Conservation (phyloP, 2,888 invertebrate genomes). For the Unio delphinus region DNA sequence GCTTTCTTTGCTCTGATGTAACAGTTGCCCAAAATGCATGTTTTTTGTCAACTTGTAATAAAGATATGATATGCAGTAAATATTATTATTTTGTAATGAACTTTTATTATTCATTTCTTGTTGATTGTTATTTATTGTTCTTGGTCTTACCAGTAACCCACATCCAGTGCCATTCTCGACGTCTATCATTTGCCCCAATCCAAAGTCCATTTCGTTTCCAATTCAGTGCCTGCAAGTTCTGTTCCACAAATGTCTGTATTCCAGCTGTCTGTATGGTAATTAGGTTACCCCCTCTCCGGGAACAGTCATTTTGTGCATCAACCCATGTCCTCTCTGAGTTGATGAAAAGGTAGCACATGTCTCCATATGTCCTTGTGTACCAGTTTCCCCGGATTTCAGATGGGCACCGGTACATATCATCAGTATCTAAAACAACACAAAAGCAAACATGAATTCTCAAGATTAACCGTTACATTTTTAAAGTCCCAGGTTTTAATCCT, state of each 20-base stretch:
- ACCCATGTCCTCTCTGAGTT: conserved; percentile 46
- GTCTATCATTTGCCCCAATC: conserved; percentile 62
- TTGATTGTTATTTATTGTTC: too few relatives aligned
- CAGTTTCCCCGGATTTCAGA: conserved; percentile 6
- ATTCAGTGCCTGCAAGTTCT: conserved; percentile 24
- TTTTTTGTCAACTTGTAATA: too few relatives aligned
- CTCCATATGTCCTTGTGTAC: conserved; percentile 11
- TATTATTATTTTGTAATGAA: too few relatives aligned
- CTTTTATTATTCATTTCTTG: too few relatives aligned
- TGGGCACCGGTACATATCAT: conserved; percentile 17
- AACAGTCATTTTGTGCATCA: conserved; percentile 44
- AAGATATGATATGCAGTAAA: too few relatives aligned
- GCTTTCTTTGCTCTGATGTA: too few relatives aligned
- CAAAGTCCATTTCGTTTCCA: conserved; percentile 60
- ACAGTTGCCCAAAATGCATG: too few relatives aligned
- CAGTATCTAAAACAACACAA: conserved; percentile 5
- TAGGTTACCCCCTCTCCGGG: conserved; percentile 43
- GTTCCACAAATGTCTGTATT: conserved; percentile 42
- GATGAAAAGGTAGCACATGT: conserved; percentile 53
- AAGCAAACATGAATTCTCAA: not conserved
- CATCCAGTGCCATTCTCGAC: conserved; percentile 50
- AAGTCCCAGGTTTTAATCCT: too few relatives aligned
- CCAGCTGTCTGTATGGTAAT: conserved; percentile 40
- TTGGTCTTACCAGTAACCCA: conserved; percentile 56
- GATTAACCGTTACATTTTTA: not conserved